Evolutionary conservation across 1,140 invertebrate genomes (phyloP), one percentile per base, ranked within the genome.

Genomic region (Trichonephila clavata): DNA sequence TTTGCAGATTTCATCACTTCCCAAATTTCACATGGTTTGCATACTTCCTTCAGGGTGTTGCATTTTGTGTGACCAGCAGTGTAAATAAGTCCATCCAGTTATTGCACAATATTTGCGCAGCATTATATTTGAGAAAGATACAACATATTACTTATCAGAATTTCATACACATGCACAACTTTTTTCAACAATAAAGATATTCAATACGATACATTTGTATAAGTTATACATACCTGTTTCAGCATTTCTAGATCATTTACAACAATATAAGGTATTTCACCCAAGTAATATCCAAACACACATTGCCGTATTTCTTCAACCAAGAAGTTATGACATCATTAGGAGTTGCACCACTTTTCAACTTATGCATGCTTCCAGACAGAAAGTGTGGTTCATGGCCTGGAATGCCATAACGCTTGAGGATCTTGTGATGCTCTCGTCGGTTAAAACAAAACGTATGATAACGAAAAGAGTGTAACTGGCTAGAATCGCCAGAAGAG

Each of bases 201-300:
- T 6, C 43, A 3, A 50, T 5, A 50, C 6, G 5, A 50, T 50
- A 6, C 5, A 10, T 50, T 43, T 43, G 43, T 10, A 6, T 10
- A 50, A 24, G 13, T 68, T n/a, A n/a, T 24, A 18, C 77, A 13
- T 71, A 89, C 87, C n/a, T 89, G 57, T 80, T 94, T 94, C 8
- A 96, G 86, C 27, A 95, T 59, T 27, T 96, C 95, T 60, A 95
- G 77, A 86, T 96, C 95, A 0, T 93, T 90, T 5, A 96, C 94
- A 1, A 96, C 95, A 8, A 96, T 50, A 18, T 90, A 94, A 10
- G 95, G 95, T 57, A 93, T 94, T 27, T 94, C 90, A 8, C 96
- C 96, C 13, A 94, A 71, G 80, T 94, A 96, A 87, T 95, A 96
- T 18, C 96, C 96, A 91, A 95, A 96, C 21, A 95, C 14, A 95